Base-by-base conservation (phyloP, 2,113 vertebrate species). In the Hemibates koningsi region DNA sequence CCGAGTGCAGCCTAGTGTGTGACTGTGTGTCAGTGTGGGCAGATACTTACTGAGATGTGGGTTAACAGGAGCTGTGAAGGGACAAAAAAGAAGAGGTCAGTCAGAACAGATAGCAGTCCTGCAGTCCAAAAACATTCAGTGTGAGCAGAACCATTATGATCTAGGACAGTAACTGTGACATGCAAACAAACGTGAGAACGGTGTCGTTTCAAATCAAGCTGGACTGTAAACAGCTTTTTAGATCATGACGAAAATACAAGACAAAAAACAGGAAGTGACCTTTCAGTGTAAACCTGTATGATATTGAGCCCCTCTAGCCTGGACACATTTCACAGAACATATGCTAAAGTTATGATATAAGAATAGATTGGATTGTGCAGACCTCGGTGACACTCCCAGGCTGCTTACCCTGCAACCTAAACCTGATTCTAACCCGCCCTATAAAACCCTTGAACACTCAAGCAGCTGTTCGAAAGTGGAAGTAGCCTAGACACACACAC, bases 41-140 rank as follows among this genome's bases (percentile, higher is more conserved):
- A 78, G 86, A 63, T 93, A 97, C 97, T 97, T 81, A 97, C 97
- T 96, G 93, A 97, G 96, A 82, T 96, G 95, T 78, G 96, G 96
- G 90, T 97, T 97, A 11, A 96, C 95, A 11, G 97, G 97, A 93
- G 95, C 97, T 97, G 95, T 83, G 91, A 89, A 93, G 52, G 34
- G 89, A 91, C 17, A 89, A 83, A 66, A 89, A 68, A 83, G 5
- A 84, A 63, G 14, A 85, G 88, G 21, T 41, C 16, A 27, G 81
- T 85, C 41, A 84, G 38, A 81, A 29, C 43, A 78, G 71, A 50
- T 10, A 24, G n/a, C 19, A 68, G 63, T 3, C 38, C 63, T 7
- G 57, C 63, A 52, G n/a, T 29, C 57, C 29, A 10, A 68, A 17
- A 81, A 59, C 53, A 57, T 4, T 24, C n/a, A 81, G 14, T 41